Evolutionary conservation across 2,797 vertebrate species (phyloP).

Genomic region (Melanotaenia nigrans): DNA sequence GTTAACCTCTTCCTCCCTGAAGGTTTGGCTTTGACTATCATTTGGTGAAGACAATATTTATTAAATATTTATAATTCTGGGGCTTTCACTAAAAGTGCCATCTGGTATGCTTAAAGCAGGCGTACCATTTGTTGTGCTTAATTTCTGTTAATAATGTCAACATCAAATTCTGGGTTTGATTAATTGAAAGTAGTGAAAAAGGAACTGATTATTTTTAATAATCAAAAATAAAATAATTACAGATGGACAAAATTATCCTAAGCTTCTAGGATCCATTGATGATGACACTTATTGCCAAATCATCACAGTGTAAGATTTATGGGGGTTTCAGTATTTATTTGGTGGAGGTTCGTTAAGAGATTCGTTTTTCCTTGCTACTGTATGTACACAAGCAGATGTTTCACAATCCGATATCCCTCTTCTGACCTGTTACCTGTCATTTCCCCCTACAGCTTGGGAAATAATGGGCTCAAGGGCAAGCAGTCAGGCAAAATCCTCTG

Average conservation of each 20-base stretch:
- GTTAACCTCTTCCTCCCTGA: neutral
- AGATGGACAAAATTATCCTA: neutral
- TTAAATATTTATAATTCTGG: neutral
- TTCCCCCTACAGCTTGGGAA: slow-evolving; percentile 62
- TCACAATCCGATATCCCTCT: slow-evolving; percentile 49
- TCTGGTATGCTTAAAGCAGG: neutral
- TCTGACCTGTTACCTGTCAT: slow-evolving; percentile 74
- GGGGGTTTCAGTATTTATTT: slow-evolving; percentile 26
- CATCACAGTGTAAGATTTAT: slow-evolving; percentile 17
- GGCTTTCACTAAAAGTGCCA: too few relatives aligned
- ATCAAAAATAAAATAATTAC: neutral
- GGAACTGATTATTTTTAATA: neutral
- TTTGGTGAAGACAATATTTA: neutral
- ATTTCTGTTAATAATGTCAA: neutral
- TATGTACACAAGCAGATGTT: slow-evolving; percentile 39
- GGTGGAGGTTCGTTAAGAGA: neutral
- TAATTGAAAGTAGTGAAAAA: neutral
- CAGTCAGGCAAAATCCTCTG: slow-evolving; percentile 69
- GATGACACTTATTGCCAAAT: slow-evolving; percentile 32
- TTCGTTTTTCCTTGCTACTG: slow-evolving; percentile 55
- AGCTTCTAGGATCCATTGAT: neutral
- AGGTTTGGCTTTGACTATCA: slow-evolving; percentile 15
- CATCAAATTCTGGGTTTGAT: too few relatives aligned
- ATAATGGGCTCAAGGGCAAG: slow-evolving; percentile 70
- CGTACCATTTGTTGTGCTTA: neutral